Evolutionary conservation across 2,888 invertebrate species (phyloP), one percentile per base, ranked within the genome.

Genomic region (Neelides folsomi): DNA sequence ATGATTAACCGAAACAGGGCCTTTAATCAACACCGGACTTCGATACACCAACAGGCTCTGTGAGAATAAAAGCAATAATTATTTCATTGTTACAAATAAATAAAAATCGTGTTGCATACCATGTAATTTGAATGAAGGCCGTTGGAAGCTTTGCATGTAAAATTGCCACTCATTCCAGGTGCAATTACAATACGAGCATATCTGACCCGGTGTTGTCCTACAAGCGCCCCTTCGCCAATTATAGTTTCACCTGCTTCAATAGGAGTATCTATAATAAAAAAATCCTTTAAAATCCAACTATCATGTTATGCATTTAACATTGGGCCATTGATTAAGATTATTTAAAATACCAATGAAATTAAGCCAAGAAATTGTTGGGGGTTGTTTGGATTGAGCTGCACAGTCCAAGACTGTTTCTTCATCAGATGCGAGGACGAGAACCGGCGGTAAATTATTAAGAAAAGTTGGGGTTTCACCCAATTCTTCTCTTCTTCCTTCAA

Each of bases 361-460:
- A 5, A 58, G 51, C 61, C 61, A 61, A 16, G 58, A 52, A 27
- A 61, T 55, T 10, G 19, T 47, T 18, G 61, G 61, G 36, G 49
- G 41, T 7, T 61, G 63, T 1, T 44, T 16, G 12, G 51, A 48
- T 13, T 16, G 54, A 16, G 60, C 60, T 40, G 58, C 47, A 40
- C 63, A 63, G 47, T 59, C 59, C 6, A 63, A 49, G 12, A 51
- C 38, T 27, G 53, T 19, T 42, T 52, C 40, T 51, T 63, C 55
- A 34, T 62, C 57, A 41, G 56, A 52, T 7, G 57, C 59, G 20
- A 49, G 36, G 18, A 55, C 42, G 44, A 57, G 43, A 54, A 10
- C 27, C 27, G 44, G 44, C n/a, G 12, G n/a, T 10, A 44, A 44
- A 50, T 41, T 40, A 52, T 51, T 47, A 52, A 47, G 42, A 56